Conservation (phyloP, 2,797 vertebrate species). For the Sebastes steindachneri region DNA sequence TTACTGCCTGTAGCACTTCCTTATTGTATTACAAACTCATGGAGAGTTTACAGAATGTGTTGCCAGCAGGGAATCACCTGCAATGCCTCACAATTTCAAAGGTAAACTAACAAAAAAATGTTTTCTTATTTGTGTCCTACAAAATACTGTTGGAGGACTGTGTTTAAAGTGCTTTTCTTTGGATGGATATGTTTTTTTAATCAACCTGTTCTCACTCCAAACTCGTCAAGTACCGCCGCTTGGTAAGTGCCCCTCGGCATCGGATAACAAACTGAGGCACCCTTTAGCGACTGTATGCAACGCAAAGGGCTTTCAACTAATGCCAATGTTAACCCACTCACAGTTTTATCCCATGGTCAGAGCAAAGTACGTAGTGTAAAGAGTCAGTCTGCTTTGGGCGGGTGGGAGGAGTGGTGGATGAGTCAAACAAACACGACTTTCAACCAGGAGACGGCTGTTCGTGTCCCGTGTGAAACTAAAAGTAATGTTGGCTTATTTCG, state of each 20-base stretch:
- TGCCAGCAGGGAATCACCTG: constrained; percentile 12
- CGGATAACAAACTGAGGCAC: background rate
- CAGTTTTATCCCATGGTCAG: background rate
- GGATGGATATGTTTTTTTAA: background rate
- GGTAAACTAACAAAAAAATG: background rate
- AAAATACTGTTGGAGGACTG: background rate
- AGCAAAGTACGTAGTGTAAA: background rate
- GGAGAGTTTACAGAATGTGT: constrained; percentile 6
- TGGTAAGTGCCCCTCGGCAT: background rate
- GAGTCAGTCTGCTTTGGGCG: accelerated
- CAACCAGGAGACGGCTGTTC: accelerated
- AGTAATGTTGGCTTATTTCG: too few species aligned
- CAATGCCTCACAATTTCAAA: background rate
- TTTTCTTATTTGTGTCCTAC: background rate
- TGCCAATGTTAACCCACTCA: background rate
- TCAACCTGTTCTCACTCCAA: background rate
- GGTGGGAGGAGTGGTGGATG: background rate
- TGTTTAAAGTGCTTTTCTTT: background rate
- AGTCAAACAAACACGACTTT: background rate
- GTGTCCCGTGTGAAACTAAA: too few species aligned
- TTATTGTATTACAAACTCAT: constrained; percentile 25
- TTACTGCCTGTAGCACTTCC: constrained; percentile 39
- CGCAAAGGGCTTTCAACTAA: background rate
- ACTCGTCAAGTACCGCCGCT: background rate
- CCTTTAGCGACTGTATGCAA: background rate